These are phyloP conservation scores for Pentalonia nigronervosa DNA, from an alignment of 1,140 invertebrate species.

Conservation along the genomic window DNA sequence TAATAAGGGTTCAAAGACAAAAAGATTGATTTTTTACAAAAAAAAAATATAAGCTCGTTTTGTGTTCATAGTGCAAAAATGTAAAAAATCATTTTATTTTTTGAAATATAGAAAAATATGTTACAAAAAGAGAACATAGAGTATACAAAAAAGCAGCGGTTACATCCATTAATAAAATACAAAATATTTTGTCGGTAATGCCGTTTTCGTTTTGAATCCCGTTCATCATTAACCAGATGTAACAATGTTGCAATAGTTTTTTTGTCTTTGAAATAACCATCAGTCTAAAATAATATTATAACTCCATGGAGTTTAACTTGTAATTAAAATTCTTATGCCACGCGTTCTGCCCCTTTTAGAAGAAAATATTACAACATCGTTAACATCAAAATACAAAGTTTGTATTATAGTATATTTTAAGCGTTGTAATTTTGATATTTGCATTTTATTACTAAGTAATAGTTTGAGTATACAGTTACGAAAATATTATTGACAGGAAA, in stretches of 20 bases:
- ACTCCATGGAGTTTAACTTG: background rate
- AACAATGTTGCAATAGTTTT: background rate
- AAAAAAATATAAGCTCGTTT: background rate
- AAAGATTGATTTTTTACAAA: background rate
- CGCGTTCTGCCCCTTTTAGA: background rate
- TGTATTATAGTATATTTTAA: background rate
- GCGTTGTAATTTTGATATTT: background rate
- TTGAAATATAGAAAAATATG: background rate
- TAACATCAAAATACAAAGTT: background rate
- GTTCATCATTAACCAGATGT: background rate
- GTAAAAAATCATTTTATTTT: background rate
- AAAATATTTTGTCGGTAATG: constrained; percentile 5
- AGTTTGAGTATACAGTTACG: background rate
- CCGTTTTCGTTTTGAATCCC: background rate
- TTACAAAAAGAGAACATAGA: background rate
- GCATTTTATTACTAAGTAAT: background rate
- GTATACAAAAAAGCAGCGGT: background rate
- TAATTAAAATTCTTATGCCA: background rate
- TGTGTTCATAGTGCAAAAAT: background rate
- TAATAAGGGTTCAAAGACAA: background rate
- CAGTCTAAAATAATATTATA: background rate
- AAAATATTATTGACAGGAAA: background rate
- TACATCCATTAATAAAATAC: constrained; percentile 26
- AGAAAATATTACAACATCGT: background rate
- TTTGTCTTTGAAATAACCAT: constrained; percentile 7